A percentile compares a stretch with the other conserved stretches of the same genome.
These are phyloP conservation scores for Centroberyx gerrardi DNA, from an alignment of 2,797 vertebrate species.

Conservation along the genomic window DNA sequence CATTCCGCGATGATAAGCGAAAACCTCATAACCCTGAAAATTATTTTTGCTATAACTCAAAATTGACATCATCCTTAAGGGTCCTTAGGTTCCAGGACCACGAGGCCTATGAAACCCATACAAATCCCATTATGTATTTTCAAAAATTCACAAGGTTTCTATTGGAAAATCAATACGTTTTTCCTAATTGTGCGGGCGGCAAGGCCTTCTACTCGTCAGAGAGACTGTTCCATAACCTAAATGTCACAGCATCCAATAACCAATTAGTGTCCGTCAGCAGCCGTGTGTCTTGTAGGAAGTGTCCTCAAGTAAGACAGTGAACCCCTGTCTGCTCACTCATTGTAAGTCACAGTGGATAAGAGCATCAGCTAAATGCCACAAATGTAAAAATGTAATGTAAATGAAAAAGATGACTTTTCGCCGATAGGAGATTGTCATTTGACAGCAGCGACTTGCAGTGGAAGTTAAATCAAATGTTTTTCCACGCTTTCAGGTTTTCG, in stretches of 20 bases:
- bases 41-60: slow-evolving; percentile 9
- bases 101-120: background rate
- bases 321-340: too few relatives aligned
- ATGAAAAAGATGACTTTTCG: too few relatives aligned
- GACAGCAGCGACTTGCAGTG: too few relatives aligned
- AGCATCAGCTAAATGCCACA: background rate
- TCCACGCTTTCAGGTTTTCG: too few relatives aligned
- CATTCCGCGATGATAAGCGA: slow-evolving; percentile 13
- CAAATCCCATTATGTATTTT: slow-evolving; percentile 12
- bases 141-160: slow-evolving; percentile 1
- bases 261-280: slow-evolving; percentile 57
- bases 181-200: background rate
- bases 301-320: too few relatives aligned
- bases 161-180: background rate
- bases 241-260: slow-evolving; percentile 46
- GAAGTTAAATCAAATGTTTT: too few relatives aligned
- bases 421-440: too few relatives aligned
- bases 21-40: slow-evolving; percentile 1
- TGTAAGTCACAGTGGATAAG: background rate
- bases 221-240: background rate
- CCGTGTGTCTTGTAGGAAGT: background rate
- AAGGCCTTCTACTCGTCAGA: background rate
- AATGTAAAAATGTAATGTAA: slow-evolving; percentile 2
- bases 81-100: background rate
- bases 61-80: slow-evolving; percentile 17